phyloP scores from a whole-genome alignment of 2,888 invertebrate species.

The Litoditis marina region DNA sequence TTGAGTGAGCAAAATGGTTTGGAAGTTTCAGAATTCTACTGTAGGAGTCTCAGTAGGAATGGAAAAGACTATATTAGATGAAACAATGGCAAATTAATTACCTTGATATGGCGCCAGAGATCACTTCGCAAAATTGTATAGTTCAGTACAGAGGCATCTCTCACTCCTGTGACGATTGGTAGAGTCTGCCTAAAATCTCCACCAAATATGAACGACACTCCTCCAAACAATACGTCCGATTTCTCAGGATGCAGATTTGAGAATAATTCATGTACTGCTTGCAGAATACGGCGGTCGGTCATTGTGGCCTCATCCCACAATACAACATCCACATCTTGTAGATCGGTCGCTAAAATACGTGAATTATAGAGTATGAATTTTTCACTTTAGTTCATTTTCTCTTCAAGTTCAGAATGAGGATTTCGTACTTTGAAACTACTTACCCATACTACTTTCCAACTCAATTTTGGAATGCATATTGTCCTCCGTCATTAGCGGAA shows the following conservation, averaged over 20 bases:
- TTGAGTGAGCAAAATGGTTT: too few species aligned
- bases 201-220: background rate
- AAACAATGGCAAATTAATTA: background rate
- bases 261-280: background rate
- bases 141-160: background rate
- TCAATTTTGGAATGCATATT: background rate
- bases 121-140: background rate
- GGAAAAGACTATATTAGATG: too few species aligned
- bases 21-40: too few species aligned
- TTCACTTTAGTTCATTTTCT: too few species aligned
- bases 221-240: background rate
- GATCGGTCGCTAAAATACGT: background rate
- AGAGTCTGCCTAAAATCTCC: background rate
- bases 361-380: too few species aligned
- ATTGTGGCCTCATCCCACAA: conserved; percentile 13
- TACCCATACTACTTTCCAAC: background rate
- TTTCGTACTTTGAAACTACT: too few species aligned
- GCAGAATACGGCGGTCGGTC: conserved; percentile 9
- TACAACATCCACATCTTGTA: background rate
- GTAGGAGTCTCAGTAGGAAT: too few species aligned
- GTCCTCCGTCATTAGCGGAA: conserved; percentile 4
- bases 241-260: conserved; percentile 4
- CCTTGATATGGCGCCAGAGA: background rate
- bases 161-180: background rate
- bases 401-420: too few species aligned